Conservation (phyloP, 2,113 vertebrate genomes). For the Toxostoma redivivum region DNA sequence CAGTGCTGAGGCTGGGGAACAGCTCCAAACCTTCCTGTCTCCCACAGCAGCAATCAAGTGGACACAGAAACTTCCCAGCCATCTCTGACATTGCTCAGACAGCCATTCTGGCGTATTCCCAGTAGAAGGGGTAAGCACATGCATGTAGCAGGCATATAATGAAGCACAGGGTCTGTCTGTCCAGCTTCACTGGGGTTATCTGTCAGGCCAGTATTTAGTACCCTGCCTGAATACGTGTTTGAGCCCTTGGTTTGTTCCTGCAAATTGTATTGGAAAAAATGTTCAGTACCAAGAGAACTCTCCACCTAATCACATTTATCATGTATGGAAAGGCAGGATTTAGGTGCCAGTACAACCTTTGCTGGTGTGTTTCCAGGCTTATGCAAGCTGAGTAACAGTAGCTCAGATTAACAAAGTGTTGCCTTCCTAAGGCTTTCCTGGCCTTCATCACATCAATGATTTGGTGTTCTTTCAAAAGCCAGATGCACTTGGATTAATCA, state of each 20-base stretch:
- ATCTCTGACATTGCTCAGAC: neutral
- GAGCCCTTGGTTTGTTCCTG: neutral
- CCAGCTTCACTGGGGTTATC: neutral
- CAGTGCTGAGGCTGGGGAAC: neutral
- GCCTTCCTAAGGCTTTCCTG: neutral
- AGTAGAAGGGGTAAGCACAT: fast-evolving
- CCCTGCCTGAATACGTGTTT: neutral
- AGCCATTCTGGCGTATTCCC: neutral
- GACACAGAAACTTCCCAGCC: neutral
- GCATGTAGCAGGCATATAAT: fast-evolving
- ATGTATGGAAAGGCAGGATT: neutral
- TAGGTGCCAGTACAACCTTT: neutral
- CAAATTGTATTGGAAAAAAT: neutral
- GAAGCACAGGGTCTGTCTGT: neutral
- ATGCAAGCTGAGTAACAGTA: neutral
- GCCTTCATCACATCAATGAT: neutral
- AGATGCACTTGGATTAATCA: neutral
- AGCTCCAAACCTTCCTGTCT: neutral
- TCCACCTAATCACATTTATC: neutral
- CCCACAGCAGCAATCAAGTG: neutral
- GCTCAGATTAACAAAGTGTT: neutral
- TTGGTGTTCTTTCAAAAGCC: neutral
- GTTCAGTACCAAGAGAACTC: neutral
- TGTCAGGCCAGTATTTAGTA: neutral
- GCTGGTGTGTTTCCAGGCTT: neutral